Percentiles rank a stretch among this genome's conserved stretches.
phyloP scores from a whole-genome alignment of 2,888 invertebrate genomes.

The Pristionchus japonicus region DNA sequence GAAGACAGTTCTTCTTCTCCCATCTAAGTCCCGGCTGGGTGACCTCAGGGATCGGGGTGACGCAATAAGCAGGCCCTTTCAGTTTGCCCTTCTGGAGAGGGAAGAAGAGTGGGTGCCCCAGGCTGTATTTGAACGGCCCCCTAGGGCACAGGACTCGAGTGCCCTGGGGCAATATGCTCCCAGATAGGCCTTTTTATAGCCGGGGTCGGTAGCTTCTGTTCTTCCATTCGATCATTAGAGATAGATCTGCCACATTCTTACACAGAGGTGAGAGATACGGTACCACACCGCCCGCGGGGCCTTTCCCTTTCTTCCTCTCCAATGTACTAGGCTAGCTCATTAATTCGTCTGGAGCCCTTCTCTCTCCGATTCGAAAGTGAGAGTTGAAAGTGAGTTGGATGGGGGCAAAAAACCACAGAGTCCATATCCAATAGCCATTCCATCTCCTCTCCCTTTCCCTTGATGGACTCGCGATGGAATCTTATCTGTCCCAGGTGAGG shows the following conservation, averaged over 20 bases:
- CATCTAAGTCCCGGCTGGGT: conserved; percentile 23
- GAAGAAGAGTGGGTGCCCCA: not conserved
- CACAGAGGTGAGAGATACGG: not conserved
- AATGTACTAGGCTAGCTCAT: conserved; percentile 17
- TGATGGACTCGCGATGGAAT: conserved; percentile 7
- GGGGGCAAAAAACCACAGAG: not conserved
- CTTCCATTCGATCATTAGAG: too few species aligned
- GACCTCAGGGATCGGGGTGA: conserved; percentile 35
- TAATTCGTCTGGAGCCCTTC: conserved; percentile 28
- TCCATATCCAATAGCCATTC: not conserved
- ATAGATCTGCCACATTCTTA: too few species aligned
- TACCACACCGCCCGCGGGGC: not conserved
- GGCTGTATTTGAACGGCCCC: conserved; percentile 8
- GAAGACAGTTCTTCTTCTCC: not conserved
- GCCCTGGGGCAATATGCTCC: conserved; percentile 13
- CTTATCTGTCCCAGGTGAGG: not conserved
- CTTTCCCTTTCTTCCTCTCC: not conserved
- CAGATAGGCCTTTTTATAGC: not conserved
- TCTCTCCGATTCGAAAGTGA: not conserved
- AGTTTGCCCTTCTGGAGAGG: conserved; percentile 15
- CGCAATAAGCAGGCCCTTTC: conserved; percentile 26
- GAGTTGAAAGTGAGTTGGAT: not conserved
- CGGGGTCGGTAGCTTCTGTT: not conserved
- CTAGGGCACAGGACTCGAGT: not conserved
- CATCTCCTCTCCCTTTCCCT: not conserved